These are phyloP conservation scores for Scomber colias DNA, from an alignment of 2,113 vertebrate genomes.

Conservation along the genomic window DNA sequence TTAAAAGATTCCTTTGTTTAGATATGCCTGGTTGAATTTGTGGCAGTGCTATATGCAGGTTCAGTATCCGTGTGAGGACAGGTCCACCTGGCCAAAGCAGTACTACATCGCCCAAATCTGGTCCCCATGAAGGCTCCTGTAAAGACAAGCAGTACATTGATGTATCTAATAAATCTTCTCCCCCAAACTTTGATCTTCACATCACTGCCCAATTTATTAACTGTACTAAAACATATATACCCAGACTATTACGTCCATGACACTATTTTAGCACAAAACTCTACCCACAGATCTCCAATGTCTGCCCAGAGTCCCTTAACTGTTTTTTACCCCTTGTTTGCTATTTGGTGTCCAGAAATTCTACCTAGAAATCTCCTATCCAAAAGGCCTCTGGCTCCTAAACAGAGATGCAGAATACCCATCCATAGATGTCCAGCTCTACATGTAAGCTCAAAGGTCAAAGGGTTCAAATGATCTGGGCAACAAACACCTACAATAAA, in stretches of 20 bases:
- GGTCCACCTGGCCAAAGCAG: conserved; percentile 66
- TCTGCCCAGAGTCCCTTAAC: not conserved
- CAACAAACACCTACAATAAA: conserved; percentile 5
- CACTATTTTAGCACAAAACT: conserved; percentile 1
- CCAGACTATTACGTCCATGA: not conserved
- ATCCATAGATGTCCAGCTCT: conserved; percentile 1
- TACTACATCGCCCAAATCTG: conserved; percentile 48
- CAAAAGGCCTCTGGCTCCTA: not conserved
- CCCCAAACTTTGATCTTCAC: not conserved
- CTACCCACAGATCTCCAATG: not conserved
- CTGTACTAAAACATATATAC: not conserved
- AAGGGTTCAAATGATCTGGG: conserved; percentile 4
- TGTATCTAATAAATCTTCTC: conserved; percentile 35
- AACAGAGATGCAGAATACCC: not conserved
- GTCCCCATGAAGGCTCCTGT: conserved; percentile 78
- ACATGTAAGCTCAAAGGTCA: conserved; percentile 18
- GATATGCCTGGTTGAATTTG: conserved; percentile 50
- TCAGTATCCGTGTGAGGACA: conserved; percentile 60
- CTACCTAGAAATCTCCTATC: not conserved
- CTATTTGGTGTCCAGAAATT: not conserved
- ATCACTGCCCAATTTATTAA: conserved; percentile 3
- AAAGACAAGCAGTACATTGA: conserved; percentile 69
- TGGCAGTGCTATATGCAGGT: conserved; percentile 16
- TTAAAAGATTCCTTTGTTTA: conserved; percentile 51
- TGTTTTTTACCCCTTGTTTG: not conserved